Conservation (phyloP, 2,113 vertebrate genomes). For the Heptranchias perlo region DNA sequence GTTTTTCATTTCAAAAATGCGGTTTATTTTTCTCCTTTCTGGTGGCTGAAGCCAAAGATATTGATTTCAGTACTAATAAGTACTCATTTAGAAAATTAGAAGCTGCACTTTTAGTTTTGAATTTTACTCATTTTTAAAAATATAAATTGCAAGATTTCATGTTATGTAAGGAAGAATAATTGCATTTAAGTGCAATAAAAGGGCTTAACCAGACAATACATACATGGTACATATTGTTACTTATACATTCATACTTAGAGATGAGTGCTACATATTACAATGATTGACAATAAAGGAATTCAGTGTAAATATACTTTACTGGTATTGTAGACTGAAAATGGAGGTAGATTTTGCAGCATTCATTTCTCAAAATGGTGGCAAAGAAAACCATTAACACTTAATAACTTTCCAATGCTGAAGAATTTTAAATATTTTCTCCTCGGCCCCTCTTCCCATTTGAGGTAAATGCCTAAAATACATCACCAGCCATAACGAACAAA, state of each 20-base stretch:
- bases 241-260: not conserved
- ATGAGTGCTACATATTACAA: not conserved
- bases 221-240: not conserved
- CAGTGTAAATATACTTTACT: not conserved
- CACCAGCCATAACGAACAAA: not conserved
- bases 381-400: not conserved
- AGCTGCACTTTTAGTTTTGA: not conserved
- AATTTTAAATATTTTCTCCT: not conserved
- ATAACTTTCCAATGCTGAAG: not conserved
- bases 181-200: not conserved
- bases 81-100: not conserved
- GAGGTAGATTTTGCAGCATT: slow-evolving; percentile 24
- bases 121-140: not conserved
- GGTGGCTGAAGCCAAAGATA: not conserved
- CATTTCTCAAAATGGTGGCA: not conserved
- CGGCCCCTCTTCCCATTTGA: not conserved
- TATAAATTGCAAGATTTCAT: not conserved
- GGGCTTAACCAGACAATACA: not conserved
- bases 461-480: not conserved
- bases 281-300: not conserved
- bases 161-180: not conserved
- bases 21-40: not conserved
- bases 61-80: not conserved
- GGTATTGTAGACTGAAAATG: not conserved
- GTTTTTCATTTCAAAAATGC: not conserved